Evolutionary conservation across 2,888 invertebrate genomes (phyloP).

Genomic region (Stenolophus ochropezus): DNA sequence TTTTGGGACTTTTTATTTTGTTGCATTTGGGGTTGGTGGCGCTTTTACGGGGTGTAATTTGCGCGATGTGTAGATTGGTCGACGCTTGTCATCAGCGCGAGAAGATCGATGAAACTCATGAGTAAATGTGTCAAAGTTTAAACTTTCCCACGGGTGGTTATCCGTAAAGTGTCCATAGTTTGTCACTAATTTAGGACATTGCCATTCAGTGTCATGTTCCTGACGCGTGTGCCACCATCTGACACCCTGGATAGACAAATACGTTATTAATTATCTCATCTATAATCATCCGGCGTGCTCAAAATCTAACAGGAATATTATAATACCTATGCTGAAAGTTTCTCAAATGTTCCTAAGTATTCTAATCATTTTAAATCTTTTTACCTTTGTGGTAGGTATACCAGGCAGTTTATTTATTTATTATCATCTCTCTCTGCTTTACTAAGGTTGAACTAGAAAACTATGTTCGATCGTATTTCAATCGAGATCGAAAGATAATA

Average conservation of each 20-base stretch:
- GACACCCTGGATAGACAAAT: background rate
- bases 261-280: background rate
- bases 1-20: no score
- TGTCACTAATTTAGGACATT: background rate
- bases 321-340: no score
- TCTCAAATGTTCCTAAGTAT: no score
- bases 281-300: background rate
- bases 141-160: background rate
- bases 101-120: background rate
- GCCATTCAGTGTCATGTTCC: background rate
- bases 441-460: no score
- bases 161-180: background rate
- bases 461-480: no score
- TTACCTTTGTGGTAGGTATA: no score
- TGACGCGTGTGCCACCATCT: background rate
- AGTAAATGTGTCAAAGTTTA: background rate
- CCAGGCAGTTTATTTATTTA: no score
- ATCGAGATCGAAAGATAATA: no score
- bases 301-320: no score
- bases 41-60: background rate
- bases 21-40: no score
- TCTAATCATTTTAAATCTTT: no score
- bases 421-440: no score
- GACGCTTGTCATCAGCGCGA: background rate
- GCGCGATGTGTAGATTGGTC: background rate